Evolutionary conservation across 2,888 invertebrate species (phyloP).

Genomic region (Dinocampus coccinellae): DNA sequence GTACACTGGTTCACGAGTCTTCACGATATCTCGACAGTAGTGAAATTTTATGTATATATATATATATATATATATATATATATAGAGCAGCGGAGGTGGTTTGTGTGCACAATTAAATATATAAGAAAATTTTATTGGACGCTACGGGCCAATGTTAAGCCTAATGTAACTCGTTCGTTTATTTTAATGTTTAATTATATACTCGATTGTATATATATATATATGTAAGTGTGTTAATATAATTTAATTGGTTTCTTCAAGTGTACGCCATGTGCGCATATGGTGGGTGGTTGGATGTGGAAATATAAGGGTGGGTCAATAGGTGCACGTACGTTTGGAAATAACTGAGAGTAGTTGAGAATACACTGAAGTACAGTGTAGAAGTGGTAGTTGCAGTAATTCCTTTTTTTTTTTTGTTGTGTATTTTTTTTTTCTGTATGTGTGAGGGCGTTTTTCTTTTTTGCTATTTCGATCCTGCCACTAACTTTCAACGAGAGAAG

Average conservation of each 20-base stretch:
- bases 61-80: conserved; percentile 6
- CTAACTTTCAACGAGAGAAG: conserved; percentile 16
- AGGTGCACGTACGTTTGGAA: conserved; percentile 5
- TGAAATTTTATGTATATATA: conserved; percentile 6
- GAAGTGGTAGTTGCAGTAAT: not conserved
- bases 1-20: conserved; percentile 34
- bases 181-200: not conserved
- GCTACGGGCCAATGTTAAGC: not conserved
- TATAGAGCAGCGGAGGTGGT: conserved; percentile 2
- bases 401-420: conserved; percentile 1
- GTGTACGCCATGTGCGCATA: conserved; percentile 40
- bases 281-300: not conserved
- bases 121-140: not conserved
- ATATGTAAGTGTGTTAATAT: conserved; percentile 39
- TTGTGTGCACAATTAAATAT: not conserved
- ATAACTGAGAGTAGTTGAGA: not conserved
- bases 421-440: not conserved
- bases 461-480: conserved; percentile 5
- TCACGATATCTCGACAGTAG: conserved; percentile 18
- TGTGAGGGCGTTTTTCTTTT: too few species aligned
- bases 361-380: conserved; percentile 7
- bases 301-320: not conserved
- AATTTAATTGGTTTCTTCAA: conserved; percentile 55
- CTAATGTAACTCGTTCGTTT: not conserved
- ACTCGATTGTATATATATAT: not conserved